Percentiles rank a stretch among this genome's conserved stretches.
These are phyloP conservation scores for Agrenia bidenticulata DNA, from an alignment of 2,888 invertebrate genomes.

Conservation along the genomic window DNA sequence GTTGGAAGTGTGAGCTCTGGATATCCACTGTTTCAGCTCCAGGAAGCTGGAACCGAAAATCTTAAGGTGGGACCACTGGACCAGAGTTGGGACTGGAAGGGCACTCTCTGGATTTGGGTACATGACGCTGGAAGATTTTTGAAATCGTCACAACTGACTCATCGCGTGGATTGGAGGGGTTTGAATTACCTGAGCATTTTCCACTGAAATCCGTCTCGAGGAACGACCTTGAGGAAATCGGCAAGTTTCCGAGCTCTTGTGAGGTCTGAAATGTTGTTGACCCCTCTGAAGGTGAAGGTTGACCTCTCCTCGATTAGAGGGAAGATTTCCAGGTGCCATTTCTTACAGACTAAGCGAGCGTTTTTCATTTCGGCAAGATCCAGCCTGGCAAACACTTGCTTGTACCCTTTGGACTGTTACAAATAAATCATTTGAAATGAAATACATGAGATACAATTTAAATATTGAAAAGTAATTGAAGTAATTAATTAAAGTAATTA, in stretches of 20 bases:
- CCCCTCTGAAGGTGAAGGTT: background rate
- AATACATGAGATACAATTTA: background rate
- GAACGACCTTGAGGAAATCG: slow-evolving; percentile 6
- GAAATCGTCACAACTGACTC: background rate
- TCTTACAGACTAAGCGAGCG: slow-evolving; percentile 4
- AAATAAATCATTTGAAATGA: background rate
- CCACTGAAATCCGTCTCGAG: slow-evolving; percentile 12
- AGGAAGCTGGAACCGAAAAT: background rate
- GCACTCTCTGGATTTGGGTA: slow-evolving; percentile 10
- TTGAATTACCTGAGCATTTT: slow-evolving; percentile 15
- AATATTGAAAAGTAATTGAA: no score
- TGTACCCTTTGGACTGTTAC: slow-evolving; percentile 11
- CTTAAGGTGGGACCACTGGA: slow-evolving; percentile 11
- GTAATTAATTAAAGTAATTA: background rate
- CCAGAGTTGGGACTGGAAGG: slow-evolving; percentile 4
- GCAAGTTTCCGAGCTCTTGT: background rate
- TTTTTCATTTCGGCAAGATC: background rate
- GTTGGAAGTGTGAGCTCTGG: background rate
- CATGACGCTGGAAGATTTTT: background rate
- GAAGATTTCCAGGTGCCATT: slow-evolving; percentile 1
- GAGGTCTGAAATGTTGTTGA: background rate
- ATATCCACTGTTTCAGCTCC: slow-evolving; percentile 16
- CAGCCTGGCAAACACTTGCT: slow-evolving; percentile 4
- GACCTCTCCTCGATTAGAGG: background rate
- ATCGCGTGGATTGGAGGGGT: background rate